Conservation (phyloP, 2,888 invertebrate genomes). For the Lasioglossum leucozonium region DNA sequence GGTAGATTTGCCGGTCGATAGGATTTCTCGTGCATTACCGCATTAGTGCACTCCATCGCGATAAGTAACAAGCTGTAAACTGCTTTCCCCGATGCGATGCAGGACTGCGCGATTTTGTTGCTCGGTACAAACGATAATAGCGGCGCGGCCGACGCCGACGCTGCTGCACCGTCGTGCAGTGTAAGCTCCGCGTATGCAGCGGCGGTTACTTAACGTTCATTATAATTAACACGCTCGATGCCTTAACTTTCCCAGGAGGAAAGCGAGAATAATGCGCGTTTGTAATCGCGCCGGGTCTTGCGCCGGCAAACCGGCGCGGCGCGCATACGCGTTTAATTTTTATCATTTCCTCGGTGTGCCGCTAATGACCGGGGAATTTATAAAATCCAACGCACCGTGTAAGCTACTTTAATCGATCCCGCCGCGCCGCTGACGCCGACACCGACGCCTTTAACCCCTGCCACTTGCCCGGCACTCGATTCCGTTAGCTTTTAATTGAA, state of each 20-base stretch:
- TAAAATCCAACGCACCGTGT: constrained; percentile 43
- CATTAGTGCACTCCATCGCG: constrained; percentile 69
- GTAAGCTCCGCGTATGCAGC: constrained; percentile 13
- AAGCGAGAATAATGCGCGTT: constrained; percentile 81
- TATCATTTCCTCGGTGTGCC: constrained; percentile 72
- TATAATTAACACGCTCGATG: constrained; percentile 83
- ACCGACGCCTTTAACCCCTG: constrained; percentile 47
- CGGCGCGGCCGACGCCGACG: constrained; percentile 32
- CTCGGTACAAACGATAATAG: constrained; percentile 68
- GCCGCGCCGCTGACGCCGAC: neutral
- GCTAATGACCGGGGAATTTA: constrained; percentile 66
- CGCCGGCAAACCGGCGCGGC: neutral
- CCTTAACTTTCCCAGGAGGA: constrained; percentile 83
- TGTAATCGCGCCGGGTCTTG: constrained; percentile 66
- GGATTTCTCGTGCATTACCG: constrained; percentile 70
- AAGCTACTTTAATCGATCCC: constrained; percentile 44
- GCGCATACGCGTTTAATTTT: constrained; percentile 73
- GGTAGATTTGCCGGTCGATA: constrained; percentile 72
- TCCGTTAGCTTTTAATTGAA: constrained; percentile 28
- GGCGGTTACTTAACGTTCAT: constrained; percentile 82
- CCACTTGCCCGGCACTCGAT: constrained; percentile 10
- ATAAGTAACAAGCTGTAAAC: constrained; percentile 73
- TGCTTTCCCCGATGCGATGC: constrained; percentile 67
- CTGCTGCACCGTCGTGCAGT: neutral
- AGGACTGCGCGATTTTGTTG: constrained; percentile 68